Conservation (phyloP, 2,797 vertebrate genomes). For the Oreochromis grahami region DNA sequence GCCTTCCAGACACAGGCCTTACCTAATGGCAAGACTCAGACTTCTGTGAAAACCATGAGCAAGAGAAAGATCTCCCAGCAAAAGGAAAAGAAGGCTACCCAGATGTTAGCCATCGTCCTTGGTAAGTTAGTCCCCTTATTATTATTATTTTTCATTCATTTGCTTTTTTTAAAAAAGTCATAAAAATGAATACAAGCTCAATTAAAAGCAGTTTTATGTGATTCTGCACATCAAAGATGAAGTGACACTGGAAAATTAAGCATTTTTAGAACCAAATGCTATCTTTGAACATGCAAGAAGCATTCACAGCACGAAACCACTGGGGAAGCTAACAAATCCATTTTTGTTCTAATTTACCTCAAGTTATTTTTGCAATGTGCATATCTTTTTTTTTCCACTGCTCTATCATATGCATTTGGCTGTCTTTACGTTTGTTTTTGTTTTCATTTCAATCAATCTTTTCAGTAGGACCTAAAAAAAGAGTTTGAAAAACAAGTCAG, state of each 20-base stretch:
- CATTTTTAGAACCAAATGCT: neutral
- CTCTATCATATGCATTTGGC: neutral
- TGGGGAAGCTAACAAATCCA: neutral
- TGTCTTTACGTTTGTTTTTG: neutral
- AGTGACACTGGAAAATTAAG: neutral
- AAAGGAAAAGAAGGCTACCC: conserved; percentile 98
- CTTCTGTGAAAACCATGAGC: conserved; percentile 88
- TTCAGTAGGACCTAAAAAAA: neutral
- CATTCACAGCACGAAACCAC: neutral
- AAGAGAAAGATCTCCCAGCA: conserved; percentile 97
- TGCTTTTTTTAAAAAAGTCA: neutral
- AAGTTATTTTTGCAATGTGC: neutral
- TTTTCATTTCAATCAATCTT: neutral
- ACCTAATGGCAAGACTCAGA: conserved; percentile 92
- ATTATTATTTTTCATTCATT: neutral
- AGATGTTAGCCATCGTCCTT: conserved; percentile 98
- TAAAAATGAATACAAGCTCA: neutral
- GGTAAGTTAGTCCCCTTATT: conserved; percentile 75
- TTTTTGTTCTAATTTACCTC: neutral
- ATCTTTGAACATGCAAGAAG: neutral
- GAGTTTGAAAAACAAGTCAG: conserved; percentile 9
- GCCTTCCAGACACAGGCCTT: conserved; percentile 91
- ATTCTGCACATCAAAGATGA: neutral
- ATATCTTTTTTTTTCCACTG: neutral
- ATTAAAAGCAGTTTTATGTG: neutral